Percentiles rank a stretch among this genome's conserved stretches.
Conservation (phyloP, 2,113 vertebrate genomes). For the Taxidea taxus region DNA sequence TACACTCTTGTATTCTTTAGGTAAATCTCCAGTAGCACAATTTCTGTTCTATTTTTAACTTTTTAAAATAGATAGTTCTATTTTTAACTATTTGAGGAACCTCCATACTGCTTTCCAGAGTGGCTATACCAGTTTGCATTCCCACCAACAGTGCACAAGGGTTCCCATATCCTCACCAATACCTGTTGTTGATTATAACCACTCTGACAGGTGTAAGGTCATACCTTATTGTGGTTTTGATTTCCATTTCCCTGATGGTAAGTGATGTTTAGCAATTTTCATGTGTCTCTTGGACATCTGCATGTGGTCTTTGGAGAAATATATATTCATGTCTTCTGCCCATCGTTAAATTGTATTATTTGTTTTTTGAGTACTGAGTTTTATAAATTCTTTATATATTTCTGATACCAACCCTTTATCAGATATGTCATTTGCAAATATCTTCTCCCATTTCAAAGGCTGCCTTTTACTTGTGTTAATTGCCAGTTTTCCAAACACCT, state of each 20-base stretch:
- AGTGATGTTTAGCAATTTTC: background rate
- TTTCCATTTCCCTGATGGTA: background rate
- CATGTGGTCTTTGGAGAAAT: background rate
- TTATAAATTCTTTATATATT: background rate
- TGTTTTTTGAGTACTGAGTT: background rate
- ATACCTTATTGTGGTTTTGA: background rate
- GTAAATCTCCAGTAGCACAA: background rate
- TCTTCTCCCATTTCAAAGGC: background rate
- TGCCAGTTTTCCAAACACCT: background rate
- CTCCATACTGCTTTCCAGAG: background rate
- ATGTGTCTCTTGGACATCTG: background rate
- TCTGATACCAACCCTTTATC: background rate
- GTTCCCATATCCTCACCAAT: background rate
- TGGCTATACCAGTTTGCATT: background rate
- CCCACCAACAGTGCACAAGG: background rate
- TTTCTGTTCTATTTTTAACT: background rate
- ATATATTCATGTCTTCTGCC: background rate
- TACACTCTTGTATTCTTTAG: background rate
- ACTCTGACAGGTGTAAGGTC: background rate
- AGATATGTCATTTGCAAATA: background rate
- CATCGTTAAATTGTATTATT: background rate
- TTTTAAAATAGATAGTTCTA: background rate
- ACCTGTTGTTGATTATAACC: background rate
- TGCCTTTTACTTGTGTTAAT: background rate
- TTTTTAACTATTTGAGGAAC: background rate